Evolutionary conservation across 1,140 invertebrate species (phyloP).

Genomic region (Uloborus diversus): DNA sequence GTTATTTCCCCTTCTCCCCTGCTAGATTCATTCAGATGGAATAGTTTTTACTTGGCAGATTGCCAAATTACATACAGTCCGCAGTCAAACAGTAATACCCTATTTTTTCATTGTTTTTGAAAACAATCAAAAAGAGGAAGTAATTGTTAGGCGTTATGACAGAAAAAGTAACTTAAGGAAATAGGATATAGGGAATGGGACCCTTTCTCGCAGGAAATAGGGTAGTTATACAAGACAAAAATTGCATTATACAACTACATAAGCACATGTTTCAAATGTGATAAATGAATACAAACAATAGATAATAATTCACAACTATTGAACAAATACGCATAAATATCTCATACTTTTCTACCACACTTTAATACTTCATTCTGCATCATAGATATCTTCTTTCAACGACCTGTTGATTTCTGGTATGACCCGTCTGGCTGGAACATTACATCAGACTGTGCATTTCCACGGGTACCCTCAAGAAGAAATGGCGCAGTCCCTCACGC

Average conservation of each 20-base stretch:
- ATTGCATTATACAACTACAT: background rate
- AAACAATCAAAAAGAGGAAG: no score
- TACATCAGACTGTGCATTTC: conserved; percentile 1
- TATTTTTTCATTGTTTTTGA: no score
- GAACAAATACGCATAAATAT: no score
- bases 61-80: no score
- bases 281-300: background rate
- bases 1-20: no score
- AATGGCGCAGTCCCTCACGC: conserved; percentile 30
- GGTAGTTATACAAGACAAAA: background rate
- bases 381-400: conserved; percentile 17
- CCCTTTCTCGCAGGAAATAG: background rate
- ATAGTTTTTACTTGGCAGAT: no score
- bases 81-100: no score
- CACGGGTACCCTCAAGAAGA: background rate
- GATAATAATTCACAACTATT: background rate
- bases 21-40: no score
- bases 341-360: no score
- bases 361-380: background rate
- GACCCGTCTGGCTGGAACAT: conserved; percentile 46
- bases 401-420: conserved; percentile 9
- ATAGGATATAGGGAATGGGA: no score
- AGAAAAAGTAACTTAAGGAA: no score
- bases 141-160: no score
- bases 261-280: background rate